phyloP scores from a whole-genome alignment of 2,888 invertebrate genomes.

The Salticus scenicus region DNA sequence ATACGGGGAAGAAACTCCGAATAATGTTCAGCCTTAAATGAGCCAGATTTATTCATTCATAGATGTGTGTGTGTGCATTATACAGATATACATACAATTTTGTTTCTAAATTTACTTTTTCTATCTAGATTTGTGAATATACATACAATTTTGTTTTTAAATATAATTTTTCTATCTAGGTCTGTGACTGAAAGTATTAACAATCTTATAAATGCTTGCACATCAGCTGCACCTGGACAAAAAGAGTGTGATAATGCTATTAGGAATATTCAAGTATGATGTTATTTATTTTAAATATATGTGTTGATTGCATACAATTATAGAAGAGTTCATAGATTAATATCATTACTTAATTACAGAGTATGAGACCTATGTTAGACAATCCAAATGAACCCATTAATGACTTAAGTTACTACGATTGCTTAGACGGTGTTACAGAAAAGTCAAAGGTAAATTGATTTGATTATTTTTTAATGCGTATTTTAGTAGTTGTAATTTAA shows the following conservation, averaged over 20 bases:
- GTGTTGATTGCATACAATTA: no score
- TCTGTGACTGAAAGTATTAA: conserved; percentile 95
- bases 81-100: no score
- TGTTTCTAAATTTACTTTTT: no score
- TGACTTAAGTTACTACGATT: conserved; percentile 93
- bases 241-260: conserved; percentile 97
- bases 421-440: conserved; percentile 91
- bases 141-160: no score
- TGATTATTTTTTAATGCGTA: no score
- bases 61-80: no score
- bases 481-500: no score
- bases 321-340: no score
- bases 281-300: not conserved
- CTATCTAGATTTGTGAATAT: no score
- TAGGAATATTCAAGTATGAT: conserved; percentile 84
- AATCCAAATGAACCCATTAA: conserved; percentile 91
- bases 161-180: conserved; percentile 77
- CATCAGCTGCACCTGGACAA: conserved; percentile 94
- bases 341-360: conserved; percentile 76
- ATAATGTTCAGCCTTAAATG: no score
- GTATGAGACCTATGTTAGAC: conserved; percentile 87
- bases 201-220: conserved; percentile 89
- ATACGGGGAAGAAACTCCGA: no score
- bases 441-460: conserved; percentile 84
- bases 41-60: no score